These are phyloP conservation scores for Ceratosolen fusciceps DNA, from an alignment of 1,140 invertebrate species.

Conservation along the genomic window DNA sequence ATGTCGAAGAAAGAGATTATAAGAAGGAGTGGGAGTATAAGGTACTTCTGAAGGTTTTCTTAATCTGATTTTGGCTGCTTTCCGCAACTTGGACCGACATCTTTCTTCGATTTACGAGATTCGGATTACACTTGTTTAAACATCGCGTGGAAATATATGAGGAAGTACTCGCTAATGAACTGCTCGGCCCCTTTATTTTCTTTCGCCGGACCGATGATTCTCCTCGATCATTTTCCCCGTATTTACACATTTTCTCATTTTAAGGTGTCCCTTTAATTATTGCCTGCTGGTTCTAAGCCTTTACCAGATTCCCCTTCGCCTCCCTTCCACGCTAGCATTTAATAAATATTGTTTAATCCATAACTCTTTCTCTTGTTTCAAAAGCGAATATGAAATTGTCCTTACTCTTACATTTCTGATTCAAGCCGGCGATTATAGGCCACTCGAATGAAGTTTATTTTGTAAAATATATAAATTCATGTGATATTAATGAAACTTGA, in stretches of 20 bases:
- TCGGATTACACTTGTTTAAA: neutral
- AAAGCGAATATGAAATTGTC: neutral
- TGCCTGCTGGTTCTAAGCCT: neutral
- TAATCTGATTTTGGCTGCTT: too few relatives aligned
- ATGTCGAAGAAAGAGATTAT: too few relatives aligned
- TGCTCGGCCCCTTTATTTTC: neutral
- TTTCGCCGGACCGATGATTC: neutral
- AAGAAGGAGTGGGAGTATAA: too few relatives aligned
- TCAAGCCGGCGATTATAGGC: neutral
- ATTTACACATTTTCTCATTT: too few relatives aligned
- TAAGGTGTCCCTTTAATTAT: too few relatives aligned
- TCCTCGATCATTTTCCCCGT: too few relatives aligned
- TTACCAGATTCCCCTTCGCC: neutral
- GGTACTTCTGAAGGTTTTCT: too few relatives aligned
- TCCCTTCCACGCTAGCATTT: neutral
- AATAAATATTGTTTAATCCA: neutral
- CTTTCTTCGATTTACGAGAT: neutral
- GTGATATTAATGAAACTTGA: too few relatives aligned
- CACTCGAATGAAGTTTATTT: neutral
- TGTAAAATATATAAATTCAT: too few relatives aligned
- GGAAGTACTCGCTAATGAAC: neutral
- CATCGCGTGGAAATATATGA: neutral
- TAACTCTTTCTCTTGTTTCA: neutral
- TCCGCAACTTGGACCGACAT: neutral
- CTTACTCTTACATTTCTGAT: neutral